phyloP scores from a whole-genome alignment of 2,113 vertebrate species.

The Odobenus rosmarus region DNA sequence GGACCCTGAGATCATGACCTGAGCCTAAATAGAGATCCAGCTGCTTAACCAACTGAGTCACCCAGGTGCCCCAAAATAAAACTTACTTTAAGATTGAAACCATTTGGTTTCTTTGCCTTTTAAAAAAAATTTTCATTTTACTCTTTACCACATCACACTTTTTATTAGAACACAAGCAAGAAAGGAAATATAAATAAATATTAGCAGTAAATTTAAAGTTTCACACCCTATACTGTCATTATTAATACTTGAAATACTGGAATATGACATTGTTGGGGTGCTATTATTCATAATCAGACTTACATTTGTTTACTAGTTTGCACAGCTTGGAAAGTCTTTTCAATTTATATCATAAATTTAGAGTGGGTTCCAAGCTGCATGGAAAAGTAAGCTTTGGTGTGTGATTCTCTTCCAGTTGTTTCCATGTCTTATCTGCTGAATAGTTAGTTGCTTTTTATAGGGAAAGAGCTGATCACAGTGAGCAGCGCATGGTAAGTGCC shows the following conservation, averaged over 20 bases:
- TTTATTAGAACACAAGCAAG: background rate
- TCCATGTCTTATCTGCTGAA: background rate
- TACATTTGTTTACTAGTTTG: background rate
- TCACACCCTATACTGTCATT: accelerated
- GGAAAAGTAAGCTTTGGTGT: background rate
- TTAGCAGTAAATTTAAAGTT: background rate
- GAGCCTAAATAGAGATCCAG: background rate
- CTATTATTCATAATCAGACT: background rate
- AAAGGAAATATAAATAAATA: background rate
- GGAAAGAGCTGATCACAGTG: background rate
- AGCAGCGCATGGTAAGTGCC: background rate
- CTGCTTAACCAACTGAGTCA: background rate
- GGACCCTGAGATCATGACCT: background rate
- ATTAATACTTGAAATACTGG: background rate
- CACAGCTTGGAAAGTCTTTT: background rate
- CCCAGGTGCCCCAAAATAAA: background rate
- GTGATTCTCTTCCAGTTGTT: background rate
- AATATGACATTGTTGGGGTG: background rate
- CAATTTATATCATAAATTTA: background rate
- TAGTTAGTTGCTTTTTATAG: background rate
- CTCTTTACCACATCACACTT: background rate
- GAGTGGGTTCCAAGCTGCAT: background rate
- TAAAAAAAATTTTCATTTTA: background rate
- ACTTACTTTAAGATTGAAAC: background rate
- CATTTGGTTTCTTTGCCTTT: background rate